Evolutionary conservation across 2,797 vertebrate genomes (phyloP), one percentile per base, ranked within the genome.

Genomic region (Bovichtus diacanthus): DNA sequence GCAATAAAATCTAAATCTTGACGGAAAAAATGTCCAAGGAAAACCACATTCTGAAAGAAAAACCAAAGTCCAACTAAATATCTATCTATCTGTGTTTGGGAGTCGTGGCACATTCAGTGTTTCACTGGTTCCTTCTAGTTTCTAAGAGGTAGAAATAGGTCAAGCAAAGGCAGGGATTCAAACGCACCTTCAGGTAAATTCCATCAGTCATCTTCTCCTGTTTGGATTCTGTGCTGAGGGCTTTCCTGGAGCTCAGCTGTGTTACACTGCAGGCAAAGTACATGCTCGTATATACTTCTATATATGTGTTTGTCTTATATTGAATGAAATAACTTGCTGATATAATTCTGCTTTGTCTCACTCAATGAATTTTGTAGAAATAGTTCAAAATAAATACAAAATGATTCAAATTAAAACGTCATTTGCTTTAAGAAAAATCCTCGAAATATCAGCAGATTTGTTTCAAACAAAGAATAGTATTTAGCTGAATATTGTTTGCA

Each of bases 1-100:
- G 18, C 53, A 41, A 67, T 56, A 54, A 51, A 72, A 71, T 21
- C 29, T 38, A 76, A 15, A 25, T 54, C 77, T 72, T 50, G 5
- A 50, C 1, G 13, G 50, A 58, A 47, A 43, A 69, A 63, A 39
- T 51, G 8, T 73, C 70, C 65, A 78, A 79, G 15, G 12, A 76
- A 85, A 82, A 78, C 60, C 47, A 6, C 31, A 55, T 29, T 49
- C 25, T 38, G 15, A 70, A n/a, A 6, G 36, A 41, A 68, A 70
- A 25, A n/a, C 19, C 4, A 6, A 46, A 62, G 27, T 69, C 69
- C 44, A 61, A 60, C 3, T 51, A 31, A 47, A 27, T 19, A 63
- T 61, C n/a, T n/a, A n/a, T n/a, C n/a, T n/a, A n/a, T n/a, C n/a
- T n/a, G n/a, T n/a, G n/a, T n/a, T n/a, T n/a, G n/a, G n/a, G n/a